These are phyloP conservation scores for Perithous albicinctus DNA, from an alignment of 2,888 invertebrate genomes.

Conservation along the genomic window DNA sequence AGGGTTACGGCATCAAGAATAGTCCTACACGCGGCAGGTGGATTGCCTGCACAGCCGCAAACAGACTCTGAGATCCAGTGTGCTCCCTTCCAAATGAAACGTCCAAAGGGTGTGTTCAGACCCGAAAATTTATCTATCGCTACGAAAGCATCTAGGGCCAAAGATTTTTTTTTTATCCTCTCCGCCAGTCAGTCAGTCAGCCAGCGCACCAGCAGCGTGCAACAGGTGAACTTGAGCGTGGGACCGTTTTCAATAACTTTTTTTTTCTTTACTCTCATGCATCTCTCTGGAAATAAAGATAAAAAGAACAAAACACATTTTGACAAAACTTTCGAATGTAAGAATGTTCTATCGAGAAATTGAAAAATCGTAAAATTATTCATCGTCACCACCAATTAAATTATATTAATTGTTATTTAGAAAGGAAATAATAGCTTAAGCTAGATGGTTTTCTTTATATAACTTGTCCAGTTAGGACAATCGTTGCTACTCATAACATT, in stretches of 20 bases:
- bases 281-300: too few species aligned
- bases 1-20: constrained; percentile 74
- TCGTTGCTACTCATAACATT: too few species aligned
- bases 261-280: constrained; percentile 18
- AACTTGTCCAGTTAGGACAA: too few species aligned
- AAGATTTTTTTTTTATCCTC: constrained; percentile 52
- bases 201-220: constrained; percentile 48
- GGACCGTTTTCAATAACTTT: constrained; percentile 53
- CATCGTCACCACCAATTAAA: too few species aligned
- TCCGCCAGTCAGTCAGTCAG: constrained; percentile 43
- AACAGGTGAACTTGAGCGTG: constrained; percentile 68
- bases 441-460: too few species aligned
- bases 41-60: constrained; percentile 61
- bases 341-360: too few species aligned
- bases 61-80: constrained; percentile 51
- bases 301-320: too few species aligned
- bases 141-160: constrained; percentile 58
- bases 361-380: too few species aligned
- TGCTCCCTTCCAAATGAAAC: constrained; percentile 53
- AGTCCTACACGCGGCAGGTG: constrained; percentile 75
- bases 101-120: constrained; percentile 47
- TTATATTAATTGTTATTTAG: too few species aligned
- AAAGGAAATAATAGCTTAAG: too few species aligned
- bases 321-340: too few species aligned
- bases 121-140: constrained; percentile 66